A percentile compares a stretch with the other conserved stretches of the same genome.
phyloP scores from a whole-genome alignment of 2,888 invertebrate species.

The Zygothrica quintamaculata region DNA sequence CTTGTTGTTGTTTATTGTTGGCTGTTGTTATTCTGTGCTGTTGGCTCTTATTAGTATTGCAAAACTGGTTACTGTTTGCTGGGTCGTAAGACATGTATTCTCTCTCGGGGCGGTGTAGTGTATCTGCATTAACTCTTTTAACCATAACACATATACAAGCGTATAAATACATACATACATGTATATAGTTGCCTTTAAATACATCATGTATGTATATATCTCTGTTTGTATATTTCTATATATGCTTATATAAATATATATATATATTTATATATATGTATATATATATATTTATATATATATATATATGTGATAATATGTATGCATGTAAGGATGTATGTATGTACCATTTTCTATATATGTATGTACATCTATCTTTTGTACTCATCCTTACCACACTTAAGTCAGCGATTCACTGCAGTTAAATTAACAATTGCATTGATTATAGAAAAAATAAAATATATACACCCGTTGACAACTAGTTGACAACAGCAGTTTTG shows the following conservation, averaged over 20 bases:
- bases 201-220: too few species aligned
- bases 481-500: too few species aligned
- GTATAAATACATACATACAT: conserved; percentile 12
- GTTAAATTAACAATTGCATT: too few species aligned
- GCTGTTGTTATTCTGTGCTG: conserved; percentile 30
- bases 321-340: background rate
- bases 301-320: background rate
- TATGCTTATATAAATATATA: background rate
- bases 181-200: too few species aligned
- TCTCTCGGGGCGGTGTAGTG: conserved; percentile 1
- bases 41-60: conserved; percentile 17
- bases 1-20: too few species aligned
- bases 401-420: too few species aligned
- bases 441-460: too few species aligned
- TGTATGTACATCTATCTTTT: background rate
- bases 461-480: too few species aligned
- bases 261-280: background rate
- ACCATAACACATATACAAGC: conserved; percentile 14
- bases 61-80: conserved; percentile 67
- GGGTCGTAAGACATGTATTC: conserved; percentile 37
- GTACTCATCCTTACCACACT: conserved; percentile 15
- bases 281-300: background rate
- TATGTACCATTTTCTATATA: background rate
- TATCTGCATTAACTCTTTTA: conserved; percentile 20
- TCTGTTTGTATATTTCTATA: too few species aligned